Conservation (phyloP, 1,140 invertebrate species). For the Philaenus spumarius region DNA sequence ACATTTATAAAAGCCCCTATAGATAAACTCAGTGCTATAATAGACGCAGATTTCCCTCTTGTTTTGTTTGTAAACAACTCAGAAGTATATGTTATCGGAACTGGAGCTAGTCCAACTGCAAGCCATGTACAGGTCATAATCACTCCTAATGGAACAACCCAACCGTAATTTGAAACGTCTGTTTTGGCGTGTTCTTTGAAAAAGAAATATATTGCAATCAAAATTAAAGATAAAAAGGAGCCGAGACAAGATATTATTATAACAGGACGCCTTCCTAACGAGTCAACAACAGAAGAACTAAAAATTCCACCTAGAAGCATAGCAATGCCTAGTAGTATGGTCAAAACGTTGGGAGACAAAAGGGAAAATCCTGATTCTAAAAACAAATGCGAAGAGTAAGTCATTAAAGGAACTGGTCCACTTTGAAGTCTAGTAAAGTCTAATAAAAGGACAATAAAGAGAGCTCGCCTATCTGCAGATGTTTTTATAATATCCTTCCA, state of each 20-base stretch:
- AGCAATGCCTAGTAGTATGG: constrained; percentile 15
- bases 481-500: constrained; percentile 22
- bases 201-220: constrained; percentile 40
- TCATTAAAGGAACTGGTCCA: constrained; percentile 24
- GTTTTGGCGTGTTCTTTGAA: constrained; percentile 38
- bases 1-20: constrained; percentile 19
- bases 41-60: constrained; percentile 17
- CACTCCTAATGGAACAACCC: constrained; percentile 7
- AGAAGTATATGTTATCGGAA: constrained; percentile 16
- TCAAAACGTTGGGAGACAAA: constrained; percentile 12
- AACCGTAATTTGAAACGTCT: constrained; percentile 14
- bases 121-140: background rate
- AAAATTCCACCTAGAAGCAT: constrained; percentile 34
- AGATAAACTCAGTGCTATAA: constrained; percentile 20
- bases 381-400: constrained; percentile 24
- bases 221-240: constrained; percentile 27
- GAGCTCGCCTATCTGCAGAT: constrained; percentile 13
- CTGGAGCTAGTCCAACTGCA: constrained; percentile 15
- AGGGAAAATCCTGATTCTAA: background rate
- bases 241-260: constrained; percentile 41
- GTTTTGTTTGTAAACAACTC: constrained; percentile 28
- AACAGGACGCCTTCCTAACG: constrained; percentile 43
- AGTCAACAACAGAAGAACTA: constrained; percentile 36
- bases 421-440: constrained; percentile 17
- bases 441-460: constrained; percentile 24